Evolutionary conservation across 2,113 vertebrate genomes (phyloP), one percentile per base, ranked within the genome.

Genomic region (Cairina moschata): DNA sequence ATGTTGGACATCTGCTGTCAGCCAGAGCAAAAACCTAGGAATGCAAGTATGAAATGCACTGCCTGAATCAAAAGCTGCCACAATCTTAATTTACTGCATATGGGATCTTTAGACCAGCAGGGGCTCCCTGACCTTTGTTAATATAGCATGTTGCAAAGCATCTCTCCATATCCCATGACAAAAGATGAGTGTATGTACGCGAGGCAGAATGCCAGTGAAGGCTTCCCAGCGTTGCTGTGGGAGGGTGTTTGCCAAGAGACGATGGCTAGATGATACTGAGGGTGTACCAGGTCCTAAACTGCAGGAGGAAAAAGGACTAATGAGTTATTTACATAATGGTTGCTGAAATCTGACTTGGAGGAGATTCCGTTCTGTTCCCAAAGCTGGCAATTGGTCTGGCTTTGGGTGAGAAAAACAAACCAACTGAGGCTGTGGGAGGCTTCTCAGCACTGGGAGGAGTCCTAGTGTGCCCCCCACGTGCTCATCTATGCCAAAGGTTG

Each of bases 1-100:
- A 62, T 58, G 34, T 44, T 87, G 77, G 62, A 91, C 34, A 56
- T 87, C 80, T 82, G 58, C 50, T 95, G 54, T 78, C 86, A 95
- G 69, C 20, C 65, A 91, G 75, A 9, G 56, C 68, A 79, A 31
- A 94, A 56, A 6, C 55, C 62, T 84, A 73, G 71, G 91, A 95
- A 96, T 89, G 74, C 8, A 17, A 63, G n/a, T 92, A 91, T 82
- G 93, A 95, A 93, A 87, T 76, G 34, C 26, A n/a, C 80, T 84
- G 86, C 66, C 74, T 92, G 83, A 89, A 91, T 91, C 83, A 95
- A 38, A 95, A 95, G 58, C 66, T 82, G 62, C 73, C 48, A 84
- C 55, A 36, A 25, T 82, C 54, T 80, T 91, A 86, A 85, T 92
- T 93, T 85, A 76, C 48, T 85, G 66, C 54, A 50, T 54, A 32